Evolutionary conservation across 2,888 invertebrate species (phyloP), one percentile per base, ranked within the genome.

Genomic region (Synergus japonicus): DNA sequence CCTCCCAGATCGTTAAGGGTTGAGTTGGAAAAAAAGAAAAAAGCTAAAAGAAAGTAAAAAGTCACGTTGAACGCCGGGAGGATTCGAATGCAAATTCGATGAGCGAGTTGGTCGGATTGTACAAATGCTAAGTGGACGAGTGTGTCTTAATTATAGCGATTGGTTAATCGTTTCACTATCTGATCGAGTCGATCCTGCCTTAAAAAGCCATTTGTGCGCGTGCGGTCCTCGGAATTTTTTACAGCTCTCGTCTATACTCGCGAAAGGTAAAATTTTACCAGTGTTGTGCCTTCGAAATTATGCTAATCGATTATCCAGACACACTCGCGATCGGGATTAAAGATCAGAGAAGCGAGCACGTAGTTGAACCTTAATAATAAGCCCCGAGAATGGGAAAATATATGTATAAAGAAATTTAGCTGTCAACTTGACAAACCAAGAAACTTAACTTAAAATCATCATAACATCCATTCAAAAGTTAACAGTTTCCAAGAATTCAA

Each of bases 91-190:
- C 88, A 89, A 90, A 90, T 90, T 83, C 84, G 84, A 84, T 84
- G 87, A 82, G 81, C 81, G 78, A 80, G 85, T 82, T 73, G 54
- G 54, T 84, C 78, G 83, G 81, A 85, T 89, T 84, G 86, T 87
- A 88, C 87, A 87, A 87, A 89, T 88, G 88, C 87, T 88, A 88
- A 89, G 87, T 89, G 85, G 88, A 83, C 81, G 86, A 84, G 87
- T 86, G 88, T 87, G 88, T 89, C 89, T 90, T 90, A 89, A 90
- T 90, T 90, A 90, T 87, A 87, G 88, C 88, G 89, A 90, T 90
- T 89, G 89, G 88, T 89, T 90, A 90, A 90, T 90, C 90, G 90
- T 88, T 85, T 82, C 85, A 81, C 84, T 87, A 87, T 88, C 88
- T 86, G 87, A 88, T 86, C 85, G 83, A 80, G 78, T 82, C 78